Evolutionary conservation across 2,113 vertebrate genomes (phyloP).

Genomic region (Aphyosemion australe): DNA sequence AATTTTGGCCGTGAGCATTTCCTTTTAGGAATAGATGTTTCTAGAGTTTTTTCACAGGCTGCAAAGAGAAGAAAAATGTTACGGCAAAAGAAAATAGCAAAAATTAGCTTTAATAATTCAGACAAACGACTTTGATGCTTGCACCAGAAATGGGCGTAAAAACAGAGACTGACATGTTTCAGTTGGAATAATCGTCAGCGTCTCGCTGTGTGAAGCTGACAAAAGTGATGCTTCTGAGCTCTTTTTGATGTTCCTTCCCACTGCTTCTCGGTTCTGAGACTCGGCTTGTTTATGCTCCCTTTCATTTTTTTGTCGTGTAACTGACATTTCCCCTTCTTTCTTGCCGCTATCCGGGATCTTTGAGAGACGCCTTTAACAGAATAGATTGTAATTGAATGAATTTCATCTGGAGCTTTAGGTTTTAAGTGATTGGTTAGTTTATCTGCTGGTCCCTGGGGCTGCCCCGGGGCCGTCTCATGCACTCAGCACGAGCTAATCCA

Average conservation of each 20-base stretch:
- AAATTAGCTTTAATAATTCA: no score
- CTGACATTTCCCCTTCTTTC: neutral
- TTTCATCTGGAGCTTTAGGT: constrained; percentile 20
- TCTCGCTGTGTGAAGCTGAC: constrained; percentile 13
- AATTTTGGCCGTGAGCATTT: neutral
- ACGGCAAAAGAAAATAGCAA: neutral
- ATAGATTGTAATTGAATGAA: constrained; percentile 14
- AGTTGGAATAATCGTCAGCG: constrained; percentile 25
- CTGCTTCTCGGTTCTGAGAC: constrained; percentile 16
- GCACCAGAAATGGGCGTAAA: constrained; percentile 16
- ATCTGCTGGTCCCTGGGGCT: constrained; percentile 32
- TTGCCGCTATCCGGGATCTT: neutral
- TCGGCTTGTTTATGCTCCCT: neutral
- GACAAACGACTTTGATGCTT: constrained; percentile 12
- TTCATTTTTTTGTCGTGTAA: neutral
- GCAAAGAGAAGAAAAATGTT: neutral
- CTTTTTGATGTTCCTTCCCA: constrained; percentile 26
- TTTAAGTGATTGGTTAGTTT: constrained; percentile 22
- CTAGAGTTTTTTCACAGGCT: neutral
- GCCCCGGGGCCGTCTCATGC: constrained; percentile 33
- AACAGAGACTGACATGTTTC: constrained; percentile 28
- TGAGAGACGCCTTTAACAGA: neutral
- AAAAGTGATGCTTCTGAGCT: constrained; percentile 28
- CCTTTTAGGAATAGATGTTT: neutral
- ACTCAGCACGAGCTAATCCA: constrained; percentile 41